phyloP scores from a whole-genome alignment of 2,888 invertebrate genomes.

The Dolomedes plantarius region DNA sequence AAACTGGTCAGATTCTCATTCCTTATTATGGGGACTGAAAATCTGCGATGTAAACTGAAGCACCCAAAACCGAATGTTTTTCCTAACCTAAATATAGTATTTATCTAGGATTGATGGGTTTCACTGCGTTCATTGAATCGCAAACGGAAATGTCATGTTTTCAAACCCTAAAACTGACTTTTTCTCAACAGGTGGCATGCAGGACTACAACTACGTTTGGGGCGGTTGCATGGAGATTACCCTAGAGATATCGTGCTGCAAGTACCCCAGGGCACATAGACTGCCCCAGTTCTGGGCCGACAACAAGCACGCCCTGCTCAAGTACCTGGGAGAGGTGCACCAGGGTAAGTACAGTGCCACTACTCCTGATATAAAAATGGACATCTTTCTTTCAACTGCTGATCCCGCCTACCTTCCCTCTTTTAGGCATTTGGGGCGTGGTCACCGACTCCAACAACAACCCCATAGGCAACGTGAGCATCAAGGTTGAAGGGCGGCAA shows the following conservation, averaged over 20 bases:
- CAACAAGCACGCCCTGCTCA: slow-evolving; percentile 89
- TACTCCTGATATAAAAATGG: no score
- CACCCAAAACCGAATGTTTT: no score
- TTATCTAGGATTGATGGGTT: no score
- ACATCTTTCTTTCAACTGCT: no score
- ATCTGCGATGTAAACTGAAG: no score
- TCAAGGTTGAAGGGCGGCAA: slow-evolving; percentile 88
- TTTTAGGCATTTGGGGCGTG: slow-evolving; percentile 86
- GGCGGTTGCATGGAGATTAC: slow-evolving; percentile 96
- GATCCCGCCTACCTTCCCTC: no score
- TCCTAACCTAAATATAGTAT: no score
- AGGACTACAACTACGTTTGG: slow-evolving; percentile 95
- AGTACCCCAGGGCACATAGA: slow-evolving; percentile 89
- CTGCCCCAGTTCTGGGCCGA: slow-evolving; percentile 91
- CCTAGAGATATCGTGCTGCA: slow-evolving; percentile 94
- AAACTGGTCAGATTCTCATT: no score
- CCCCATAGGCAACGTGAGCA: slow-evolving; percentile 86
- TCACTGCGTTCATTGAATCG: no score
- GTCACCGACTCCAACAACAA: slow-evolving; percentile 86
- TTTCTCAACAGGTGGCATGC: slow-evolving; percentile 85
- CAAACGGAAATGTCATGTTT: no score
- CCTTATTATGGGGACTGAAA: no score
- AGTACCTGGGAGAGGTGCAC: slow-evolving; percentile 90
- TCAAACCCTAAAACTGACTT: no score
- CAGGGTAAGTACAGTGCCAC: slow-evolving; percentile 80